Evolutionary conservation across 2,888 invertebrate species (phyloP).

Genomic region (Drosophila silvestris): DNA sequence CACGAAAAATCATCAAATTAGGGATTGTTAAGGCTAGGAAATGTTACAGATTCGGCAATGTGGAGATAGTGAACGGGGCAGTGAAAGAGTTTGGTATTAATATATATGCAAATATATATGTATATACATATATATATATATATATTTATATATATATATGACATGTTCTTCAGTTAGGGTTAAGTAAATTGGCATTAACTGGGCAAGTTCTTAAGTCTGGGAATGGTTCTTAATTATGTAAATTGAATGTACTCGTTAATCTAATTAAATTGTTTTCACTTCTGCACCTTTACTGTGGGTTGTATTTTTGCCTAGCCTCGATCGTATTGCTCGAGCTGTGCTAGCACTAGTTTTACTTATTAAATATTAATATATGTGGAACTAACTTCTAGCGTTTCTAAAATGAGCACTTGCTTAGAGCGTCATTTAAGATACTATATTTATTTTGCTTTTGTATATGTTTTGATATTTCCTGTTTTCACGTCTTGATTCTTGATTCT

Average conservation of each 20-base stretch:
- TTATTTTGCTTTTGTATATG: background rate
- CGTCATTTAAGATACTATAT: background rate
- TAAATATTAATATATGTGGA: slow-evolving; percentile 12
- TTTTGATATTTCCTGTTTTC: background rate
- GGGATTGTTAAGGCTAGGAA: slow-evolving; percentile 10
- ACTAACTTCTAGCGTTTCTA: background rate
- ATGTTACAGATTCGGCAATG: slow-evolving; percentile 27
- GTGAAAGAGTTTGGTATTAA: slow-evolving; percentile 27
- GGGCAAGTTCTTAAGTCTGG: slow-evolving; percentile 37
- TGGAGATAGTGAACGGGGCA: slow-evolving; percentile 29
- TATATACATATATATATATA: no score
- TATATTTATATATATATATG: slow-evolving; percentile 1
- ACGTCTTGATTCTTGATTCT: background rate
- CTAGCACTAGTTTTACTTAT: slow-evolving; percentile 40
- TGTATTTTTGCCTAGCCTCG: slow-evolving; percentile 41
- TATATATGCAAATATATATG: background rate
- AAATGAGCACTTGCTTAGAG: background rate
- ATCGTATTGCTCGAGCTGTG: slow-evolving; percentile 49
- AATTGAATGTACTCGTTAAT: slow-evolving; percentile 1
- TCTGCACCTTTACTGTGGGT: slow-evolving; percentile 57
- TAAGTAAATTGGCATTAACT: slow-evolving; percentile 49
- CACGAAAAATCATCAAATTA: slow-evolving; percentile 56
- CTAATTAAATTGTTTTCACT: slow-evolving; percentile 25
- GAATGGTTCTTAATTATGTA: slow-evolving; percentile 2
- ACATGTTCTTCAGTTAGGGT: slow-evolving; percentile 31